Evolutionary conservation across 2,113 vertebrate genomes (phyloP).

Genomic region (Zeus faber): DNA sequence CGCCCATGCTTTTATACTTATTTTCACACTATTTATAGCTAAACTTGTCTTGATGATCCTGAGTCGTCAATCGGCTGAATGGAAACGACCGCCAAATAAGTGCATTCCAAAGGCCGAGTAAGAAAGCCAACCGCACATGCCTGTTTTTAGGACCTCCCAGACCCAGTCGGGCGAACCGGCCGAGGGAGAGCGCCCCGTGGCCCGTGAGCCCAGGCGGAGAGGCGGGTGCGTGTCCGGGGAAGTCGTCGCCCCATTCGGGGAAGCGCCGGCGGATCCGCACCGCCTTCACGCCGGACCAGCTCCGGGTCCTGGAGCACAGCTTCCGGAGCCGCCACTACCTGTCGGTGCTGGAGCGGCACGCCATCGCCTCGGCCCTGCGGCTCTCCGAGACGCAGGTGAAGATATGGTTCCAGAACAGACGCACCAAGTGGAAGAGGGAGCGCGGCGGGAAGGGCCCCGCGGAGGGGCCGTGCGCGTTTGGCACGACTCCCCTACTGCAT

Average conservation of each 20-base stretch:
- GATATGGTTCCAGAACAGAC: conserved; percentile 81
- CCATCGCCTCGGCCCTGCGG: conserved; percentile 59
- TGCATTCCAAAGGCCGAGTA: too few relatives aligned
- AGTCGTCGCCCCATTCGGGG: neutral
- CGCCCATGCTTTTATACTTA: too few relatives aligned
- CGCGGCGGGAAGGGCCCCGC: conserved; percentile 34
- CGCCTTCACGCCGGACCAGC: conserved; percentile 70
- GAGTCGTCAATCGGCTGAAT: too few relatives aligned
- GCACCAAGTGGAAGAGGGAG: conserved; percentile 81
- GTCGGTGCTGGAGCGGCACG: conserved; percentile 72
- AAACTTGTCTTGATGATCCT: neutral
- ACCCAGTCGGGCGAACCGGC: neutral
- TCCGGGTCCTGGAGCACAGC: conserved; percentile 69
- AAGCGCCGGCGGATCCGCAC: conserved; percentile 70
- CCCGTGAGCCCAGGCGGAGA: neutral
- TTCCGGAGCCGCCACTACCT: conserved; percentile 73
- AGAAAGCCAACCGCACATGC: too few relatives aligned
- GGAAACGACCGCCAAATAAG: too few relatives aligned
- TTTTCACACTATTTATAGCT: too few relatives aligned
- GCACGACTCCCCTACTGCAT: neutral
- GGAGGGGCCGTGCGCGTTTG: conserved; percentile 20
- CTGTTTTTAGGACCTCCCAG: too few relatives aligned
- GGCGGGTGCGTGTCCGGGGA: neutral
- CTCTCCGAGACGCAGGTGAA: conserved; percentile 79
- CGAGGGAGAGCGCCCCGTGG: neutral